Base-by-base conservation (phyloP, 2,113 vertebrate genomes). In the Pantherophis guttatus region DNA sequence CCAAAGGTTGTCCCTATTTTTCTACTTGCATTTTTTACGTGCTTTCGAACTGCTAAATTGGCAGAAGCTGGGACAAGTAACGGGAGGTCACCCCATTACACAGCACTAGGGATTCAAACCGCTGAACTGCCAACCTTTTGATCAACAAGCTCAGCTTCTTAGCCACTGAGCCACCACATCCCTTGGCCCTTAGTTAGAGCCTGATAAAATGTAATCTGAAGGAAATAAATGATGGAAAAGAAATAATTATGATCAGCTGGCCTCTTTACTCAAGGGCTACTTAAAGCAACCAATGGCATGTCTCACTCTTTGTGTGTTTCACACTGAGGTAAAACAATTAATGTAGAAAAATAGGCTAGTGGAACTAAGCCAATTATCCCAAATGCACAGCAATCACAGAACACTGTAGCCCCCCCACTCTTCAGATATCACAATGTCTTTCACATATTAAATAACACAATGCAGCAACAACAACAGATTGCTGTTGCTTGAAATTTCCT, bases 401-500 rank as follows among this genome's bases (percentile, higher is more conserved):
- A 39, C 9, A 39, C 9, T 62, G 59, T 33, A 87, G 29, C 29
- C 10, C 10, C 10, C 52, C 4, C 26, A 48, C 44, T 21, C 33
- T 87, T 57, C 53, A 7, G 3, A 53, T 17, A 53, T 88, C 86
- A 65, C 48, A 58, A 87, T 53, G 57, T 52, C 33, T 53, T 96
- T 95, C 11, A 11, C 21, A 87, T 0, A 5, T 91, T 94, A 94
- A 94, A 26, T 65, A 94, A 95, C 93, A 44, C 12, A 91, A 0
- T 81, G 29, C 85, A 55, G 93, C 93, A 94, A 88, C 93, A 39
- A 86, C 55, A 89, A 48, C 92, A 86, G 52, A 3, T 5, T 96
- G 91, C 89, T 93, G 92, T 57, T 95, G 91, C 92, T 55, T 15
- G 70, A 86, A 5, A 54, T 93, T 95, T 93, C 1, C 11, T 89